These are phyloP conservation scores for Lanius ludovicianus DNA, from an alignment of 2,113 vertebrate species.

Conservation along the genomic window DNA sequence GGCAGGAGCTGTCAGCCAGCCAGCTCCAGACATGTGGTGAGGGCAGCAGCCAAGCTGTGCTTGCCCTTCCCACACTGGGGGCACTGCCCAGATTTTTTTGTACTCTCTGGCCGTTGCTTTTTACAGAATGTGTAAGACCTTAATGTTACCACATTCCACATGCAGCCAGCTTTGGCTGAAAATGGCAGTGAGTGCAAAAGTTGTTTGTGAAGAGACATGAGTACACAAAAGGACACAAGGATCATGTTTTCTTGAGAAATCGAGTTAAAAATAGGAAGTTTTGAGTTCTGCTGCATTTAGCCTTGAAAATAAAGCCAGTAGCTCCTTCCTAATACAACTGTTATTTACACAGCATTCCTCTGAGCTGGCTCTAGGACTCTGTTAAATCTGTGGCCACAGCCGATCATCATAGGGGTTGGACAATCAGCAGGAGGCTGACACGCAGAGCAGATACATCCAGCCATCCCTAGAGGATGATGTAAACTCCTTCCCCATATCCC, in stretches of 20 bases:
- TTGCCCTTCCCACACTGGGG: neutral
- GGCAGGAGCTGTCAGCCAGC: neutral
- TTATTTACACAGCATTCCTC: neutral
- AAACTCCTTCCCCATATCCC: neutral
- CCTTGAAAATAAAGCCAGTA: neutral
- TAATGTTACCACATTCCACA: neutral
- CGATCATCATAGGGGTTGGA: rapidly evolving
- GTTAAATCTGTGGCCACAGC: neutral
- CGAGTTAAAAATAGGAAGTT: neutral
- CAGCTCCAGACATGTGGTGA: neutral
- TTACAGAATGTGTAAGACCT: neutral
- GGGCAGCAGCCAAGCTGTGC: neutral
- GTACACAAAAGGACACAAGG: neutral
- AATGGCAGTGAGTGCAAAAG: neutral
- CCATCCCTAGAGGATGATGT: neutral
- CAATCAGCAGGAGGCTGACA: neutral
- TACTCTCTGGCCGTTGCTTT: neutral
- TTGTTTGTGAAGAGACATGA: neutral
- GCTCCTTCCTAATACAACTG: neutral
- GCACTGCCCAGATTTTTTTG: neutral
- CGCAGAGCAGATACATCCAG: neutral
- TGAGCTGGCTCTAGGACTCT: neutral
- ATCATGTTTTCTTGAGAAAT: neutral
- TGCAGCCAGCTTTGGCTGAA: neutral
- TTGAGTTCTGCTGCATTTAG: neutral